phyloP scores from a whole-genome alignment of 1,140 invertebrate species.

The Halyomorpha halys region DNA sequence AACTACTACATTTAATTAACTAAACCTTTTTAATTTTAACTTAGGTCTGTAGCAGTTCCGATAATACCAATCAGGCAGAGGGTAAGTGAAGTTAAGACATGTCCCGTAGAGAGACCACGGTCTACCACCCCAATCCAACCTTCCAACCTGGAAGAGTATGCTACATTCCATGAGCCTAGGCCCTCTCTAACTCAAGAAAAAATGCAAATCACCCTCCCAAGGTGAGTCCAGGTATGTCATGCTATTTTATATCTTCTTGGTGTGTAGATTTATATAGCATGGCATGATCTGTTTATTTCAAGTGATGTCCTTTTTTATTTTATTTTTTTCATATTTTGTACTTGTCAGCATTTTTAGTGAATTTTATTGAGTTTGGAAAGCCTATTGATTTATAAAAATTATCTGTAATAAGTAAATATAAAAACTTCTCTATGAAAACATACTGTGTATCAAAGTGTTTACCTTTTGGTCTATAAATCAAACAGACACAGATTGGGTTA shows the following conservation, averaged over 20 bases:
- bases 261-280: slow-evolving; percentile 8
- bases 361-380: no score
- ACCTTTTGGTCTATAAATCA: no score
- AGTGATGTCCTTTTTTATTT: no score
- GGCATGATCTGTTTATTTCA: not conserved
- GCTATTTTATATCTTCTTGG: slow-evolving; percentile 17
- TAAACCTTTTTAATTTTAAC: slow-evolving; percentile 7
- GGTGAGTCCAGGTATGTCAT: slow-evolving; percentile 40
- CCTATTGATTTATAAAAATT: no score
- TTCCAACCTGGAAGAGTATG: slow-evolving; percentile 59
- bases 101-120: slow-evolving; percentile 71
- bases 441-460: no score
- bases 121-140: slow-evolving; percentile 74
- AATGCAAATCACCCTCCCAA: slow-evolving; percentile 56
- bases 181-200: slow-evolving; percentile 41
- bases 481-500: no score
- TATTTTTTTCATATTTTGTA: no score
- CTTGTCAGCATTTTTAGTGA: no score
- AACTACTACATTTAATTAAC: no score
- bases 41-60: slow-evolving; percentile 59
- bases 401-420: no score
- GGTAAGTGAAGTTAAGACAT: slow-evolving; percentile 57
- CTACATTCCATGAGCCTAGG: slow-evolving; percentile 35
- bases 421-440: no score
- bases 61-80: slow-evolving; percentile 70